Conservation (phyloP, 2,888 invertebrate genomes). For the Tachystola acroxantha region DNA sequence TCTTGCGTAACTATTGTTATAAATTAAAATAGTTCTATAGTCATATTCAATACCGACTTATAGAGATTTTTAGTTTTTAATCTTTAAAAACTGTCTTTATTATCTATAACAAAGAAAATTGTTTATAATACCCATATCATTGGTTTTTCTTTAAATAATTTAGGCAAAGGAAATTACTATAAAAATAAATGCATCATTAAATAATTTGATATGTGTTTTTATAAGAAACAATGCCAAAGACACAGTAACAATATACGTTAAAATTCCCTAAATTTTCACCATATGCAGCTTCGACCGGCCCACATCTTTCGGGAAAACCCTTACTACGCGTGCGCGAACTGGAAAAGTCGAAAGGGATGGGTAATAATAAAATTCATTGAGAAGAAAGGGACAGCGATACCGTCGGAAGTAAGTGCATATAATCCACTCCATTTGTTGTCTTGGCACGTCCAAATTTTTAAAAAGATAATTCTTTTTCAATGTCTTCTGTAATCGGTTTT, state of each 20-base stretch:
- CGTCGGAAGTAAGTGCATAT: constrained; percentile 47
- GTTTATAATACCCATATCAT: no score
- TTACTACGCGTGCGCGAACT: constrained; percentile 60
- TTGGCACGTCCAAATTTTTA: constrained; percentile 51
- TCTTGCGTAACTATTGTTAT: constrained; percentile 72
- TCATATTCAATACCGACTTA: no score
- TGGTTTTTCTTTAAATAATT: no score
- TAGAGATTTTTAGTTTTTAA: no score
- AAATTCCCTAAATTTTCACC: constrained; percentile 27
- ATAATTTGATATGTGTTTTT: no score
- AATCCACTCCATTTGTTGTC: constrained; percentile 59
- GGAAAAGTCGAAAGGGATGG: constrained; percentile 49
- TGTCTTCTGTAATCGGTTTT: neutral
- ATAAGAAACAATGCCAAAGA: no score
- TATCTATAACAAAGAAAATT: no score
- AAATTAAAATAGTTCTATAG: constrained; percentile 16
- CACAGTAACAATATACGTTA: no score
- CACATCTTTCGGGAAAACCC: constrained; percentile 58
- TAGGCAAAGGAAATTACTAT: no score
- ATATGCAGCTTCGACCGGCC: constrained; percentile 61
- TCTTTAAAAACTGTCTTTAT: no score
- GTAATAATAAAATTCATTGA: constrained; percentile 19
- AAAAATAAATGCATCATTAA: no score
- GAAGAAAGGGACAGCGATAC: constrained; percentile 33
- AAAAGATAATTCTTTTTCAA: neutral